Percentiles rank a stretch among this genome's conserved stretches.
Conservation (phyloP, 2,113 vertebrate genomes). For the Microcebus jonahi region DNA sequence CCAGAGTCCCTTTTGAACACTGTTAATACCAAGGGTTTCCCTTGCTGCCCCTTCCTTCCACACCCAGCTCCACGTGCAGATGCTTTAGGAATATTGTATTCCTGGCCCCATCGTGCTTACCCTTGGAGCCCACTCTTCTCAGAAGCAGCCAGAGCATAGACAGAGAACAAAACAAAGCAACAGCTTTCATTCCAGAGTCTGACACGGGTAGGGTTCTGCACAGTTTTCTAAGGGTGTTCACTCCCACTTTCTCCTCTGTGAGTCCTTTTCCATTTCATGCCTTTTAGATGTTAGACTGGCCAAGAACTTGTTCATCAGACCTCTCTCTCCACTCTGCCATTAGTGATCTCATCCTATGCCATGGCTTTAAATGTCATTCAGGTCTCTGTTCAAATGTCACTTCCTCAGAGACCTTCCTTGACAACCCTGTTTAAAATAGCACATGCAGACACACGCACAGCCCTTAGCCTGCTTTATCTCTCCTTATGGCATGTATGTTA, state of each 20-base stretch:
- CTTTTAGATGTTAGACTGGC: neutral
- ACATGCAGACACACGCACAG: rapidly evolving
- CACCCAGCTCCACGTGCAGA: neutral
- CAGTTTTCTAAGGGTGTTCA: neutral
- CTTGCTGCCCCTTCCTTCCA: neutral
- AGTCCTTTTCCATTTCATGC: neutral
- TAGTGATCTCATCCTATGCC: neutral
- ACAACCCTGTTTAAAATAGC: neutral
- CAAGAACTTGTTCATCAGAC: neutral
- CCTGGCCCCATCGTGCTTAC: neutral
- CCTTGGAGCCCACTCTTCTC: neutral
- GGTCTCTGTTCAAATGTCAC: slow-evolving; percentile 48
- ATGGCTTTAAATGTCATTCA: neutral
- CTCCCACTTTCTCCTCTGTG: neutral
- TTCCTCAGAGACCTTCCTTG: neutral
- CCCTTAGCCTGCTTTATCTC: neutral
- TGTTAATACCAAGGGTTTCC: neutral
- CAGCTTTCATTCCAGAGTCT: neutral
- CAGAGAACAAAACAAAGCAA: neutral
- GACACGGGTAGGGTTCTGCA: neutral
- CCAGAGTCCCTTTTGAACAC: neutral
- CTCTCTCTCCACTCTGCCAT: neutral
- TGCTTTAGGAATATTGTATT: neutral
- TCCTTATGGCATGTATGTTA: neutral
- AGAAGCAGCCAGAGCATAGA: neutral